Conservation (phyloP, 2,113 vertebrate genomes). For the Hypomesus transpacificus region DNA sequence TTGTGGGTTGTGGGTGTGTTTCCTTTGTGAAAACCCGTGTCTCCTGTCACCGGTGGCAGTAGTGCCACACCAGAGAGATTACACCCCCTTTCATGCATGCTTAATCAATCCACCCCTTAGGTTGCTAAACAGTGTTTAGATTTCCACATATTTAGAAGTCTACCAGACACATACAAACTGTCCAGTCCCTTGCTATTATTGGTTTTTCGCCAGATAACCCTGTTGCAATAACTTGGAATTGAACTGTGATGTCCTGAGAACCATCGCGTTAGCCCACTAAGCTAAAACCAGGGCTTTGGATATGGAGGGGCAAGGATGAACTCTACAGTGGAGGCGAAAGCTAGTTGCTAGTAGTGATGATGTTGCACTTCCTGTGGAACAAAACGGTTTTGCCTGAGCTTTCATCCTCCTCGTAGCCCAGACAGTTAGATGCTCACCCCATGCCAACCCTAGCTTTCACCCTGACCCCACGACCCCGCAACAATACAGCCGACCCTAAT, state of each 20-base stretch:
- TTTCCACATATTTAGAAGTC: neutral
- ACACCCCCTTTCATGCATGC: slow-evolving; percentile 27
- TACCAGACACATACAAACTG: neutral
- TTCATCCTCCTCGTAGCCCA: neutral
- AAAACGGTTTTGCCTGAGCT: neutral
- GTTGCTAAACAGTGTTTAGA: neutral
- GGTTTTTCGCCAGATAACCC: neutral
- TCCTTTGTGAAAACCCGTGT: slow-evolving; percentile 15
- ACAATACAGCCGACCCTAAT: neutral
- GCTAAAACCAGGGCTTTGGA: too few relatives aligned
- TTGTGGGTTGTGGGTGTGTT: slow-evolving; percentile 5
- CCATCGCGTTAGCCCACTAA: too few relatives aligned
- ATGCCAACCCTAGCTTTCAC: slow-evolving; percentile 47
- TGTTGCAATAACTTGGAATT: neutral
- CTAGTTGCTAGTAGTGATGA: too few relatives aligned
- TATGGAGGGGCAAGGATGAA: too few relatives aligned
- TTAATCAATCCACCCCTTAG: slow-evolving; percentile 19
- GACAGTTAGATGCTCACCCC: slow-evolving; percentile 21
- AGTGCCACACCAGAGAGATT: neutral
- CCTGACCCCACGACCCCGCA: slow-evolving; percentile 23
- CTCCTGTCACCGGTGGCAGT: slow-evolving; percentile 17
- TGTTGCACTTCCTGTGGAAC: neutral
- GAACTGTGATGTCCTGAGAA: too few relatives aligned
- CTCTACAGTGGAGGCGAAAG: too few relatives aligned
- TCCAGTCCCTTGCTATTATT: neutral